phyloP scores from a whole-genome alignment of 2,113 vertebrate genomes.

The Hydrochoerus hydrochaeris region DNA sequence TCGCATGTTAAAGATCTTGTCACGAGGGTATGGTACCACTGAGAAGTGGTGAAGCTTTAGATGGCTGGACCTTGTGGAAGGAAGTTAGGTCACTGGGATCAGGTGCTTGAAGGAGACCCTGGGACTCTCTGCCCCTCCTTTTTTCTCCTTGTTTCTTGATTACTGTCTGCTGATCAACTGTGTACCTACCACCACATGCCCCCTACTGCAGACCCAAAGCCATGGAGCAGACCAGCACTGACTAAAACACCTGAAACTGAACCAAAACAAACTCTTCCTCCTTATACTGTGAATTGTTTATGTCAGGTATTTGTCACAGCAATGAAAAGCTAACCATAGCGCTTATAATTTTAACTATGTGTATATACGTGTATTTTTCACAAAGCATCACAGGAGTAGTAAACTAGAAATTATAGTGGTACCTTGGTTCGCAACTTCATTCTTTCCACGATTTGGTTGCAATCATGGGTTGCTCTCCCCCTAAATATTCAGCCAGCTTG shows the following conservation, averaged over 20 bases:
- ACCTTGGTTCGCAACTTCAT: not conserved
- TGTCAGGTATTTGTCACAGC: not conserved
- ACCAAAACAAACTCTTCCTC: not conserved
- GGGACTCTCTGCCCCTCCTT: not conserved
- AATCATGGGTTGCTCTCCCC: not conserved
- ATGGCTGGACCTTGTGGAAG: too few species aligned
- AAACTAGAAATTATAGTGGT: not conserved
- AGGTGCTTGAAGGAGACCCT: not conserved
- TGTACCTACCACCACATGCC: too few species aligned
- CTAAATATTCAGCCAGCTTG: not conserved
- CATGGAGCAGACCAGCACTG: not conserved
- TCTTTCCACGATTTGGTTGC: not conserved
- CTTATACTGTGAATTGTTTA: not conserved
- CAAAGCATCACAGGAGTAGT: not conserved
- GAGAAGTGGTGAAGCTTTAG: not conserved
- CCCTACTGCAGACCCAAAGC: not conserved
- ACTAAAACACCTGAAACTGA: not conserved
- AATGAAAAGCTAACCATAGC: not conserved
- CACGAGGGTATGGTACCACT: not conserved
- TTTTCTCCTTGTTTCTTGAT: not conserved
- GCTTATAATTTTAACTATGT: not conserved
- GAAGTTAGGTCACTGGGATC: not conserved
- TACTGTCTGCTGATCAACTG: not conserved
- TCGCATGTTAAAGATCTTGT: not conserved
- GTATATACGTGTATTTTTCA: not conserved